These are phyloP conservation scores for Clarias fuscus DNA, from an alignment of 2,797 vertebrate genomes.

Conservation along the genomic window DNA sequence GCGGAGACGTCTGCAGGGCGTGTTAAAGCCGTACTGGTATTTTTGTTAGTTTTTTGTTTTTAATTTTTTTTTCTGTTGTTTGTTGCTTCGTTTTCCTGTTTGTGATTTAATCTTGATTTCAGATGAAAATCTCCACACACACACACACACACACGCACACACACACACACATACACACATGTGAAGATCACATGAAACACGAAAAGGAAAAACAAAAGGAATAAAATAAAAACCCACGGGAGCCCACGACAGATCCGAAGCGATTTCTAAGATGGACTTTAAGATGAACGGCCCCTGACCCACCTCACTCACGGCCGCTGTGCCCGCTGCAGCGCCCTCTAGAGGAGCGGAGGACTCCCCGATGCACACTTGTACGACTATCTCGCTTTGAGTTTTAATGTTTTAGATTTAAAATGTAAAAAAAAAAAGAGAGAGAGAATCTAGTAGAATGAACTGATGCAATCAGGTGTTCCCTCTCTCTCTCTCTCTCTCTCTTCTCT, in stretches of 20 bases:
- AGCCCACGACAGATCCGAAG: neutral
- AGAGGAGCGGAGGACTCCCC: conserved; percentile 44
- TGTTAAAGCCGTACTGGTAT: neutral
- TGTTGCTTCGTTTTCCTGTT: neutral
- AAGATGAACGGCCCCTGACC: neutral
- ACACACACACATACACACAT: too few relatives aligned
- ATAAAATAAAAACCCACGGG: too few relatives aligned
- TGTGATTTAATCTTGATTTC: neutral
- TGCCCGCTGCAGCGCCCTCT: conserved; percentile 31
- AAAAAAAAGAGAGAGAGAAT: conserved; percentile 56
- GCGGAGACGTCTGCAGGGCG: neutral
- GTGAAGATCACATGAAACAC: too few relatives aligned
- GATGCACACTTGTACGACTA: conserved; percentile 59
- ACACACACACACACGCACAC: conserved; percentile 3
- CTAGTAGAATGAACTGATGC: conserved; percentile 64
- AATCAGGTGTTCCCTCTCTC: conserved; percentile 74
- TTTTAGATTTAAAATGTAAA: conserved; percentile 67
- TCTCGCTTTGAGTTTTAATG: conserved; percentile 70
- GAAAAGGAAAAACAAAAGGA: neutral
- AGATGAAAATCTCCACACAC: neutral
- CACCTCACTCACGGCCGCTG: neutral
- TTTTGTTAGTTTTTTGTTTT: neutral
- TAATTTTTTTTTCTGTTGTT: neutral
- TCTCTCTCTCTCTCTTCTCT: conserved; percentile 67
- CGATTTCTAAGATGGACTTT: neutral